Evolutionary conservation across 2,113 vertebrate species (phyloP).

Genomic region (Pluvianellus socialis): DNA sequence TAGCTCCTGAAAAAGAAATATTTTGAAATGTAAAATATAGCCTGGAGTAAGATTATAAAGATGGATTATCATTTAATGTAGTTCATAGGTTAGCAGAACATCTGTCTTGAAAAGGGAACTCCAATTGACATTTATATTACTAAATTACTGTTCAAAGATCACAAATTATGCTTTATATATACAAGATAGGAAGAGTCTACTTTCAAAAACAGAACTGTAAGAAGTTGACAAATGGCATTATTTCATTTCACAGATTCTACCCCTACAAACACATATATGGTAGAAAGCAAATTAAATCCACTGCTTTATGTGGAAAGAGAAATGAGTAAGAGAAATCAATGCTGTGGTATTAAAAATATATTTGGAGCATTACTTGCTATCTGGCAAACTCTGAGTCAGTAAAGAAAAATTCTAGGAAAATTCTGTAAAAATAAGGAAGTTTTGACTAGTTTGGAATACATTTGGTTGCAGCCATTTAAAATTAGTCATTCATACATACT

Average conservation of each 20-base stretch:
- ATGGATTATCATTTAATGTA: neutral
- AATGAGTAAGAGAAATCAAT: neutral
- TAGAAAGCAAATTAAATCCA: neutral
- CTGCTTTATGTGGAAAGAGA: neutral
- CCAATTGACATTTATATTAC: neutral
- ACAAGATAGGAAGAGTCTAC: neutral
- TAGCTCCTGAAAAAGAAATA: constrained; percentile 84
- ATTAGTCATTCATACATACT: constrained; percentile 21
- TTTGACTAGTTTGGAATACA: neutral
- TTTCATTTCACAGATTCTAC: neutral
- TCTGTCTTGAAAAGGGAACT: neutral
- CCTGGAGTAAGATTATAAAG: neutral
- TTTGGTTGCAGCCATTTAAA: neutral
- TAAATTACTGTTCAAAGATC: neutral
- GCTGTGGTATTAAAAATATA: neutral
- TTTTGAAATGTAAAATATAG: neutral
- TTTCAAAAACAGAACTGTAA: neutral
- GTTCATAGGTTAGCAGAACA: neutral
- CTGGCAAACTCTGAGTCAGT: neutral
- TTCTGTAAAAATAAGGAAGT: neutral
- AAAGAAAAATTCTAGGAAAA: neutral
- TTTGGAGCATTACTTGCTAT: neutral
- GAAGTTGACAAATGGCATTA: neutral
- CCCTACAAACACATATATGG: neutral
- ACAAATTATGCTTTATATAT: neutral